Base-by-base conservation (phyloP, 2,888 invertebrate species). In the Eristalis arbustorum region DNA sequence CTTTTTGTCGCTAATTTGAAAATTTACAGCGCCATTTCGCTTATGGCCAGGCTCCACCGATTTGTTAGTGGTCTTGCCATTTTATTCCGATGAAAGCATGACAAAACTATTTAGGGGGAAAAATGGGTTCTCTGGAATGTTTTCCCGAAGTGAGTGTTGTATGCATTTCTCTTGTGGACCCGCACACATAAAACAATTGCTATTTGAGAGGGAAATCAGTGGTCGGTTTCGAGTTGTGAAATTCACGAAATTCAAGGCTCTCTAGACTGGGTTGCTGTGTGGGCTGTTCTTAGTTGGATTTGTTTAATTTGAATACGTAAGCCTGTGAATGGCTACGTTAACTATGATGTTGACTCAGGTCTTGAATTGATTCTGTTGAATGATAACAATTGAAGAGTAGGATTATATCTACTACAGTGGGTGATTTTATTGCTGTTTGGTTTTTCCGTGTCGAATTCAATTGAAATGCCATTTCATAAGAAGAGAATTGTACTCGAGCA, bases 11-110 rank as follows among this genome's bases (percentile, higher is more conserved):
- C 59, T 25, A 59, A 64, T 40, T 61, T 18, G 18, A 67, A 73
- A 72, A 40, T 34, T 68, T 40, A 64, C 68, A 75, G 76, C 76
- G 84, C 66, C 72, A 75, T 76, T 66, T 78, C 49, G 64, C 25
- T 25, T 59, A 28, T 22, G 66, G 34, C 31, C 3, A 8, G 28
- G 59, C 61, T 61, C 62, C 23, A 37, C 49, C n/a, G 57, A 28
- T 31, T 76, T 71, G 57, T 62, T 64, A 72, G 61, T 63, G 63
- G 87, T 75, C 28, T 87, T 83, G 67, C 83, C 78, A 66, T 79
- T 82, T 18, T 4, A 25, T 72, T 56, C 67, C 18, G 6, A 28
- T 1, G 25, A 22, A 61, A 67, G n/a, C n/a, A 56, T 8, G 40
- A 31, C n/a, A 34, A 59, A 59, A 18, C 49, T 18, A 49, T 37